A percentile compares a stretch with the other conserved stretches of the same genome.
phyloP scores from a whole-genome alignment of 2,113 vertebrate species.

The Brachypteracias leptosomus region DNA sequence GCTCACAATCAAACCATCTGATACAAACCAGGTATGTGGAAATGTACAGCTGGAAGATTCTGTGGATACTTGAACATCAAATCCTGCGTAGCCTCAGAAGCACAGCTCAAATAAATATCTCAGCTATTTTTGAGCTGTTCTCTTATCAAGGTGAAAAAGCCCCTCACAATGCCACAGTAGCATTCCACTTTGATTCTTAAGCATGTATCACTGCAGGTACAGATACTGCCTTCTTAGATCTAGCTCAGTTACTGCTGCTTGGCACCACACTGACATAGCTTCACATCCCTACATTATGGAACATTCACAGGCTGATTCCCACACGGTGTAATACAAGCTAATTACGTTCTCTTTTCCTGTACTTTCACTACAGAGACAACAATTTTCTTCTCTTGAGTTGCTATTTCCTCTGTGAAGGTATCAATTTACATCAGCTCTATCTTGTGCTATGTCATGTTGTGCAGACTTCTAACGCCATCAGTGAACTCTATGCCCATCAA shows the following conservation, averaged over 20 bases:
- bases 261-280: neutral
- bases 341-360: neutral
- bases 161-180: neutral
- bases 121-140: neutral
- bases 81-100: neutral
- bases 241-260: neutral
- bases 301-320: neutral
- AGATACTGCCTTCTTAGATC: neutral
- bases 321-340: neutral
- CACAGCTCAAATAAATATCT: neutral
- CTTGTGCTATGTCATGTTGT: neutral
- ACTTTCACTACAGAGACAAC: neutral
- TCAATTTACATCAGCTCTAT: neutral
- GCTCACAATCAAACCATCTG: neutral
- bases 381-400: neutral
- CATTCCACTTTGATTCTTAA: neutral
- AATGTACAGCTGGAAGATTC: fast-evolving
- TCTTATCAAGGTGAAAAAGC: neutral
- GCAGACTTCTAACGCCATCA: neutral
- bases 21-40: neutral
- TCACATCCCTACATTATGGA: neutral
- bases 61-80: neutral
- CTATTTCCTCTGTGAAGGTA: neutral
- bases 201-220: neutral
- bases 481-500: neutral